phyloP scores from a whole-genome alignment of 1,140 invertebrate genomes.

The Diachasma alloeum region DNA sequence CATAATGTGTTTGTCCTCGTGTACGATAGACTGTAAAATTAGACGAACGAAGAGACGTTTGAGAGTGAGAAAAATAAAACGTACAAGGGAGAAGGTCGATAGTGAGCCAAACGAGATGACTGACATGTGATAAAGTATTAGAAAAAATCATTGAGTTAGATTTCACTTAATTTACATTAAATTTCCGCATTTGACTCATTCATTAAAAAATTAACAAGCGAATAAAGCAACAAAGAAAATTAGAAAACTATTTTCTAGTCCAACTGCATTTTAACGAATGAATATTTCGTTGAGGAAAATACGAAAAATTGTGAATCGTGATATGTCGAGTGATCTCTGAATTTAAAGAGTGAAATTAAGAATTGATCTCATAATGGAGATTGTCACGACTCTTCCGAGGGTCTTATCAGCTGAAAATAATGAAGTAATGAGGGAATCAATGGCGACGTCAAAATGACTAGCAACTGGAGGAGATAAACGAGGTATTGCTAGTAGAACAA shows the following conservation, averaged over 20 bases:
- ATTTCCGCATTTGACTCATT: no score
- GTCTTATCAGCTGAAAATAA: background rate
- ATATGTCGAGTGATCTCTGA: no score
- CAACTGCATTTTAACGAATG: slow-evolving; percentile 16
- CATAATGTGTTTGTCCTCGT: slow-evolving; percentile 55
- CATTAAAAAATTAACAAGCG: no score
- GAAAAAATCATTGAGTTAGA: background rate
- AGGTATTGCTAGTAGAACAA: background rate
- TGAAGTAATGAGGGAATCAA: background rate
- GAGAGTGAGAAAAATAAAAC: slow-evolving; percentile 38
- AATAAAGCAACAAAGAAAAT: no score
- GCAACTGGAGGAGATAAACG: slow-evolving; percentile 4
- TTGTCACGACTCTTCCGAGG: no score
- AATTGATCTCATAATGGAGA: no score
- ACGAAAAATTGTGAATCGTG: background rate
- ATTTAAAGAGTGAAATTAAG: no score
- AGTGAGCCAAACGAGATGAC: slow-evolving; percentile 23
- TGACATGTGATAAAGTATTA: slow-evolving; percentile 13
- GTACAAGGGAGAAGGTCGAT: slow-evolving; percentile 38
- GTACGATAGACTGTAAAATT: slow-evolving; percentile 55
- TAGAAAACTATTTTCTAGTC: no score
- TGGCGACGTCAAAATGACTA: background rate
- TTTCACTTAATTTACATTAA: no score
- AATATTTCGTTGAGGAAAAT: slow-evolving; percentile 11
- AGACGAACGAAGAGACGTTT: slow-evolving; percentile 47